A percentile compares a stretch with the other conserved stretches of the same genome.
Evolutionary conservation across 53 echinoderm and acorn worm genomes (phyloP).

Genomic region (Patiria pectinifera): DNA sequence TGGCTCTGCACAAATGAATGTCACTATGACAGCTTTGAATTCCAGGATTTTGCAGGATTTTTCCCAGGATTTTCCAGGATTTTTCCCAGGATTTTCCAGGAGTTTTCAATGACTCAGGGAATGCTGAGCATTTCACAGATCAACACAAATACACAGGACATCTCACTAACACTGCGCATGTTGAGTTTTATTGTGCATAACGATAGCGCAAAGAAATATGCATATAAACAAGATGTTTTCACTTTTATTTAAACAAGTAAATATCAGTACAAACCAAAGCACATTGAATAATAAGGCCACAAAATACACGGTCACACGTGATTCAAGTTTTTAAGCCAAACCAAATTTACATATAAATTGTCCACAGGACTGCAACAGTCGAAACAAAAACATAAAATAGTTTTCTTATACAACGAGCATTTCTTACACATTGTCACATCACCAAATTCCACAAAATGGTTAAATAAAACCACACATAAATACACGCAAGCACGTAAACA

Average conservation of each 20-base stretch:
- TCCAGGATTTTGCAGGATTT: too few relatives aligned
- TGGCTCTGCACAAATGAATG: too few relatives aligned
- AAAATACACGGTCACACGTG: neutral
- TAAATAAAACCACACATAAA: conserved; percentile 24
- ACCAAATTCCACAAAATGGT: conserved; percentile 2
- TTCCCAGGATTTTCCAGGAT: too few relatives aligned
- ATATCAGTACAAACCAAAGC: neutral
- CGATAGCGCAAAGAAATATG: neutral
- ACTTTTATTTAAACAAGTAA: neutral
- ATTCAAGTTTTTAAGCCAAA: neutral
- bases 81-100: too few relatives aligned
- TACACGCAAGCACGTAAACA: neutral
- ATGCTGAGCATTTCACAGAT: neutral
- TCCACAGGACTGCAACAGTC: neutral
- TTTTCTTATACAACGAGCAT: neutral
- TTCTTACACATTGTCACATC: neutral
- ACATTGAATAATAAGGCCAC: conserved; percentile 25
- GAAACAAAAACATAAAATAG: neutral
- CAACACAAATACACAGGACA: neutral
- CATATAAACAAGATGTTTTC: conserved; percentile 4
- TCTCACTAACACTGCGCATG: conserved; percentile 2
- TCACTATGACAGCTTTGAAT: too few relatives aligned
- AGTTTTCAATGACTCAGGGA: too few relatives aligned
- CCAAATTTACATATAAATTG: conserved; percentile 29
- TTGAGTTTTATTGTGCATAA: neutral